A percentile compares a stretch with the other conserved stretches of the same genome.
These are phyloP conservation scores for Tetraneura akinire DNA, from an alignment of 1,140 invertebrate species.

Conservation along the genomic window DNA sequence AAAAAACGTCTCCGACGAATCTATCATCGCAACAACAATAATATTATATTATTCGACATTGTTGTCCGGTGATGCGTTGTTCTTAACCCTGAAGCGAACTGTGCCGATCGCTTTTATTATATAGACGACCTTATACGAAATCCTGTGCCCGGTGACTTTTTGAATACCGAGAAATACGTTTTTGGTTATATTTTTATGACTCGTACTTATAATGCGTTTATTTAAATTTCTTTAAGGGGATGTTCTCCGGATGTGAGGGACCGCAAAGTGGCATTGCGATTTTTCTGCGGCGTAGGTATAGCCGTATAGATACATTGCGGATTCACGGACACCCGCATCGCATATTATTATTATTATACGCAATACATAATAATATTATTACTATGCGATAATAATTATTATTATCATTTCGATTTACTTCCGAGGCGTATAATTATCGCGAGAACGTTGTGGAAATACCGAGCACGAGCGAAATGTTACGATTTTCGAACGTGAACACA, in stretches of 20 bases:
- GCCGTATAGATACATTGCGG: no score
- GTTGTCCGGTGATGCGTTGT: background rate
- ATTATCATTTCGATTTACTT: background rate
- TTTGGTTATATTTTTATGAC: no score
- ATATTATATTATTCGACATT: background rate
- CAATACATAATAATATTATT: background rate
- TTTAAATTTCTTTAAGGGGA: no score
- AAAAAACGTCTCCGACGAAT: no score
- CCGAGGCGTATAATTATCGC: constrained; percentile 21
- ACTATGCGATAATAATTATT: no score
- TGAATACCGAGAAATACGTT: background rate
- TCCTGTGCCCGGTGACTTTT: background rate
- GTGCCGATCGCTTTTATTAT: background rate
- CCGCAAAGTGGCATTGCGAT: constrained; percentile 29
- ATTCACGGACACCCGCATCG: constrained; percentile 34
- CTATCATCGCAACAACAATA: no score
- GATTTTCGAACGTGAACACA: background rate
- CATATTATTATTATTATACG: background rate
- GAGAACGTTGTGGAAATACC: constrained; percentile 10
- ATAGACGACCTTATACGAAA: constrained; percentile 4
- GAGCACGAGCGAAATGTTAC: background rate
- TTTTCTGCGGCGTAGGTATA: background rate
- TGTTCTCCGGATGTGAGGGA: constrained; percentile 22
- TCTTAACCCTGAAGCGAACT: constrained; percentile 9
- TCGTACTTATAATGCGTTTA: no score